phyloP scores from a whole-genome alignment of 2,888 invertebrate genomes.

The Heliconius charithonia region DNA sequence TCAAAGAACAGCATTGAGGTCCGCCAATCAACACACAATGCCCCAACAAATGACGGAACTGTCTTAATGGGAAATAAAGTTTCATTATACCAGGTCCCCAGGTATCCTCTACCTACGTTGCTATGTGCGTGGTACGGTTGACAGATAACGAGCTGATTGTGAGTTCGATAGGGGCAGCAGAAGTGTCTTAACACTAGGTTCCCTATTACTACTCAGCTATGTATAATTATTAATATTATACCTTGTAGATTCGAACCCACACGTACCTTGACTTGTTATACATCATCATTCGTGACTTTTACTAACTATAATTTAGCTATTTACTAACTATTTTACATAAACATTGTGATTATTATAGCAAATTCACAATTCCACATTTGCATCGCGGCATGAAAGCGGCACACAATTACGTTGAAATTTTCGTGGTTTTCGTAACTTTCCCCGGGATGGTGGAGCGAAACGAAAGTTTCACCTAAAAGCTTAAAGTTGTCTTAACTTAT shows the following conservation, averaged over 20 bases:
- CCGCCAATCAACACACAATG: too few species aligned
- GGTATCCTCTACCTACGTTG: too few species aligned
- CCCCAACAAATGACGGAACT: too few species aligned
- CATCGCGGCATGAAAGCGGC: constrained; percentile 19
- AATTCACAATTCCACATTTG: constrained; percentile 10
- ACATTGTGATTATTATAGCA: neutral
- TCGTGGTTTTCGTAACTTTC: constrained; percentile 16
- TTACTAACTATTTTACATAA: neutral
- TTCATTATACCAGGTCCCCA: too few species aligned
- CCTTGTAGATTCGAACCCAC: neutral
- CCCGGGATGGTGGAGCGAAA: constrained; percentile 1
- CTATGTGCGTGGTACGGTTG: too few species aligned
- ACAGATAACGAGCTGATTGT: too few species aligned
- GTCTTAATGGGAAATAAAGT: neutral
- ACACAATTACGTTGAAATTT: constrained; percentile 13
- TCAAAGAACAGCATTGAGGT: too few species aligned
- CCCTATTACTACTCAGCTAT: too few species aligned
- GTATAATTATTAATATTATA: too few species aligned
- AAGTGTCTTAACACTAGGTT: too few species aligned
- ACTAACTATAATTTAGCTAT: neutral
- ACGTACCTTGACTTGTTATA: neutral
- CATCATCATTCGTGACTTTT: neutral
- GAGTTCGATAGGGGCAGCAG: too few species aligned
- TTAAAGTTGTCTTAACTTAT: constrained; percentile 20
- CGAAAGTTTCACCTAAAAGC: constrained; percentile 15